These are phyloP conservation scores for Garrulus glandarius DNA, from an alignment of 2,797 vertebrate genomes.

Conservation along the genomic window DNA sequence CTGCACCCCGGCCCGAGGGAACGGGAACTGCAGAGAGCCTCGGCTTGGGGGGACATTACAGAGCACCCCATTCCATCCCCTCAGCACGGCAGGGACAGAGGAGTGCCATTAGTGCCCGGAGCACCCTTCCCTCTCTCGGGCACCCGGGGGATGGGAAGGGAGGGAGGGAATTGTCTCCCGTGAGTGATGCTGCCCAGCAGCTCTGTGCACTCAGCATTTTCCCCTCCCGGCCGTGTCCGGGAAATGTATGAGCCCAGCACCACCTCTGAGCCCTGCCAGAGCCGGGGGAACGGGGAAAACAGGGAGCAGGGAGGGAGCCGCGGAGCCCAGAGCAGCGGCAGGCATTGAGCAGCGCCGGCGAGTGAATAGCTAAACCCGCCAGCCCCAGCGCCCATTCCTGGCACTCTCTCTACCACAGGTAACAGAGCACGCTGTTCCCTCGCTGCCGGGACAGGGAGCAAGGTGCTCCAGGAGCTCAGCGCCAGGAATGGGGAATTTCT, in stretches of 20 bases:
- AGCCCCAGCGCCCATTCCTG: not conserved
- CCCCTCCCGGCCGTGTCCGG: not conserved
- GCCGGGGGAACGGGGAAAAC: not conserved
- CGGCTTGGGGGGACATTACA: fast-evolving
- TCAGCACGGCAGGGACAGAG: not conserved
- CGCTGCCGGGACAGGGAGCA: not conserved
- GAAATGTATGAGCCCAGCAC: conserved; percentile 17
- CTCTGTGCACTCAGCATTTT: not conserved
- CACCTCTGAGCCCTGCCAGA: not conserved
- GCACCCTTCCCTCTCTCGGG: not conserved
- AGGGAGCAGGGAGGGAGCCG: fast-evolving
- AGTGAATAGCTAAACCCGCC: too few species aligned
- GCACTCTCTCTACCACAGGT: not conserved
- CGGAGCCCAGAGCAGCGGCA: not conserved
- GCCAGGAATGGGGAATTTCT: not conserved
- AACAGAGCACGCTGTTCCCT: not conserved
- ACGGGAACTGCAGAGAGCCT: not conserved
- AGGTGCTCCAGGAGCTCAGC: not conserved
- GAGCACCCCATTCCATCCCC: fast-evolving
- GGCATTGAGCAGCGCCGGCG: not conserved
- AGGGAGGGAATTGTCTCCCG: not conserved
- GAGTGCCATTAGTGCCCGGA: not conserved
- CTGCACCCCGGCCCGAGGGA: not conserved
- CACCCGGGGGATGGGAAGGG: not conserved
- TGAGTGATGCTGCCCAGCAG: not conserved